Conservation (phyloP, 2,888 invertebrate species). For the Drosophila tanythrix region DNA sequence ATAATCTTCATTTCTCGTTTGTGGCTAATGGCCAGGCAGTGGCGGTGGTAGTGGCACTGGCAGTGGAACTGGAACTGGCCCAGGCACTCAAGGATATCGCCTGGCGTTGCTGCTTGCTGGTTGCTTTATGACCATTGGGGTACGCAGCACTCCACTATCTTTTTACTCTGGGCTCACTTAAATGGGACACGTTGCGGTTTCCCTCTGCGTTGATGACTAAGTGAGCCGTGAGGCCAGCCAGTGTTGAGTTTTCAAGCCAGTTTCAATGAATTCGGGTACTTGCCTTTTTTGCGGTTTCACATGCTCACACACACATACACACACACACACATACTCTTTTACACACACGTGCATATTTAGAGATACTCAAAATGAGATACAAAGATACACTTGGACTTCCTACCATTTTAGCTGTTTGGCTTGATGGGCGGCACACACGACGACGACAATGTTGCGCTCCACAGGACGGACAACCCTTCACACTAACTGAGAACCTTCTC, state of each 20-base stretch:
- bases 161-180: constrained; percentile 58
- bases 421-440: constrained; percentile 74
- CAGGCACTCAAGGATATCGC: constrained; percentile 76
- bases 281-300: constrained; percentile 68
- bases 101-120: constrained; percentile 36
- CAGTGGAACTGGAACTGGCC: constrained; percentile 50
- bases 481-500: constrained; percentile 33
- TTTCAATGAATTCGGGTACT: constrained; percentile 68
- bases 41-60: constrained; percentile 33
- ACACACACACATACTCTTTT: constrained; percentile 26
- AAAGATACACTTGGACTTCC: constrained; percentile 79
- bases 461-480: constrained; percentile 52
- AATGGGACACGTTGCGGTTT: constrained; percentile 79
- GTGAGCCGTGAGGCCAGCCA: constrained; percentile 61
- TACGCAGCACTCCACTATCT: constrained; percentile 66
- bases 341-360: constrained; percentile 71
- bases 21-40: constrained; percentile 78
- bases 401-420: constrained; percentile 70
- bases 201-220: constrained; percentile 76
- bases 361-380: constrained; percentile 79
- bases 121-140: constrained; percentile 71
- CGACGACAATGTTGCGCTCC: constrained; percentile 32
- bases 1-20: constrained; percentile 80
- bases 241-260: constrained; percentile 63
- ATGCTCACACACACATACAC: constrained; percentile 35